phyloP scores from a whole-genome alignment of 2,113 vertebrate species.

The Chunga burmeisteri region DNA sequence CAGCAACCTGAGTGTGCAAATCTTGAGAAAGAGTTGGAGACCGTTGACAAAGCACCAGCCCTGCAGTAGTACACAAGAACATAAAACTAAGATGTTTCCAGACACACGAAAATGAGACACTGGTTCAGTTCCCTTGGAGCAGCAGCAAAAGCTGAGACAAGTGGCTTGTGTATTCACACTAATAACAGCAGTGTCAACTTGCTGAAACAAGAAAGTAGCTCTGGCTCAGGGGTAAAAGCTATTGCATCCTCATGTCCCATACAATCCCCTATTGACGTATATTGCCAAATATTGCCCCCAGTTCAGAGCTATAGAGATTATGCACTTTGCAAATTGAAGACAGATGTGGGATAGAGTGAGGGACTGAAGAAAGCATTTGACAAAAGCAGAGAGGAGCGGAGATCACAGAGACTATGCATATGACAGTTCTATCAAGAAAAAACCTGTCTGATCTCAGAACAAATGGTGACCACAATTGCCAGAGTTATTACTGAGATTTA shows the following conservation, averaged over 20 bases:
- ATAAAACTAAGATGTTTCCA: background rate
- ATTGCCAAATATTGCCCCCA: background rate
- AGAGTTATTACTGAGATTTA: background rate
- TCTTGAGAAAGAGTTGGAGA: background rate
- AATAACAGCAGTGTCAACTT: background rate
- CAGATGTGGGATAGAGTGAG: background rate
- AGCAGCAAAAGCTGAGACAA: background rate
- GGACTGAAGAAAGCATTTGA: background rate
- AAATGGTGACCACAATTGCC: background rate
- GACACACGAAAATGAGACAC: background rate
- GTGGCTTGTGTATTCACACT: background rate
- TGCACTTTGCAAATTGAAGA: background rate
- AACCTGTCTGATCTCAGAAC: background rate
- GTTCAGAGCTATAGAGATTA: background rate
- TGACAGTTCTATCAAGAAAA: background rate
- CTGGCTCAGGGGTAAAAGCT: background rate
- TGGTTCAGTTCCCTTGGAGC: background rate
- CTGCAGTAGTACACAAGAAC: background rate
- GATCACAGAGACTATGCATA: background rate
- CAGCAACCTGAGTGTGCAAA: background rate
- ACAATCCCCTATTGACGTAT: background rate
- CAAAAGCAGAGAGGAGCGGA: background rate
- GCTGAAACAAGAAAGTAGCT: background rate
- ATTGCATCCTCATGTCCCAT: background rate
- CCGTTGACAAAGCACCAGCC: background rate